A percentile compares a stretch with the other conserved stretches of the same genome.
Evolutionary conservation across 2,888 invertebrate genomes (phyloP).

Genomic region (Tipula lateralis): DNA sequence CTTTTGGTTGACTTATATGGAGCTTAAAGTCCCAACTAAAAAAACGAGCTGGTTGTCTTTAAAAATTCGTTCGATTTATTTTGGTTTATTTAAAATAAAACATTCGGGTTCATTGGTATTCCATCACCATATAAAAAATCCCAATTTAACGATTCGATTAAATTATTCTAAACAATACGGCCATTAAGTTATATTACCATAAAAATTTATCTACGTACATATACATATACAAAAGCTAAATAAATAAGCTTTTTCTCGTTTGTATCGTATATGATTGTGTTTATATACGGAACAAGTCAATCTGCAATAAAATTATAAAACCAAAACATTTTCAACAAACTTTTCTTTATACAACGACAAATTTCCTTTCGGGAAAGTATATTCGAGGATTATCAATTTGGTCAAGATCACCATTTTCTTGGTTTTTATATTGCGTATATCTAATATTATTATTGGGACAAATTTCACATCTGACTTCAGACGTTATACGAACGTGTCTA

Average conservation of each 20-base stretch:
- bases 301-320: neutral
- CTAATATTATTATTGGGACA: neutral
- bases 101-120: neutral
- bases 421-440: neutral
- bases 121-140: neutral
- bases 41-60: no score
- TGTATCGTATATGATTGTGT: neutral
- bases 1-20: no score
- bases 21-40: no score
- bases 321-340: neutral
- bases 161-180: neutral
- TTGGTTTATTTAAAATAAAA: neutral
- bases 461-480: neutral
- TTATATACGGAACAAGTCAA: neutral
- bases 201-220: neutral
- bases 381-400: neutral
- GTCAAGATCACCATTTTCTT: neutral
- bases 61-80: no score
- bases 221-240: neutral
- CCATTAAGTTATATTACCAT: constrained; percentile 6
- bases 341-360: neutral
- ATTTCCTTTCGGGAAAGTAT: neutral
- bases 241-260: neutral
- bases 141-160: neutral
- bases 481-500: neutral